Percentiles rank a stretch among this genome's conserved stretches.
These are phyloP conservation scores for Mola mola DNA, from an alignment of 2,113 vertebrate species.

Conservation along the genomic window DNA sequence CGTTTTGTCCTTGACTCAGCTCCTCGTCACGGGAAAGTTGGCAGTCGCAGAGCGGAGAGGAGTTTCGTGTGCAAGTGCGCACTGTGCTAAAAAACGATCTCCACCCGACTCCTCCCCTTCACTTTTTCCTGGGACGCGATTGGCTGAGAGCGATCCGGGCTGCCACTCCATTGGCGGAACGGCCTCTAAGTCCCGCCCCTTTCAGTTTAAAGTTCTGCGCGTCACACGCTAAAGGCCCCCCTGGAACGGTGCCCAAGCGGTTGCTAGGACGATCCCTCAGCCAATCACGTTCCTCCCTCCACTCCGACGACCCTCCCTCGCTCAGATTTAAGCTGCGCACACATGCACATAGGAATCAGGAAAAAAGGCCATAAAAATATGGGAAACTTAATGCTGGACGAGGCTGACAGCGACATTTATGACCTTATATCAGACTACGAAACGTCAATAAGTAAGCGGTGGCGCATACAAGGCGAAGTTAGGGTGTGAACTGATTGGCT, in stretches of 20 bases:
- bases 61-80: constrained; percentile 63
- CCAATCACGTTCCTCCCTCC: constrained; percentile 65
- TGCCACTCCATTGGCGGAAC: constrained; percentile 17
- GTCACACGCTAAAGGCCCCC: constrained; percentile 58
- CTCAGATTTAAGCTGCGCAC: constrained; percentile 32
- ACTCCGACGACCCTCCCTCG: constrained; percentile 36
- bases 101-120: constrained; percentile 16
- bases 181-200: constrained; percentile 40
- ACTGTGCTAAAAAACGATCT: constrained; percentile 68
- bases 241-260: constrained; percentile 74
- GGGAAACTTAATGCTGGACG: not conserved
- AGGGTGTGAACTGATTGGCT: not conserved
- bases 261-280: constrained; percentile 76
- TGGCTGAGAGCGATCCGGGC: constrained; percentile 39
- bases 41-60: constrained; percentile 7
- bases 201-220: constrained; percentile 79
- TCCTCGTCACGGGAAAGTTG: constrained; percentile 46
- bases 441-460: too few species aligned
- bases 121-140: constrained; percentile 34
- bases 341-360: constrained; percentile 20
- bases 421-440: too few species aligned
- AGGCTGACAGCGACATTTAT: not conserved
- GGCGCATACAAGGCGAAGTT: not conserved
- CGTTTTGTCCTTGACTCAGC: not conserved
- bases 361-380: constrained; percentile 48